phyloP scores from a whole-genome alignment of 2,888 invertebrate species.

The Diaprepes abbreviatus region DNA sequence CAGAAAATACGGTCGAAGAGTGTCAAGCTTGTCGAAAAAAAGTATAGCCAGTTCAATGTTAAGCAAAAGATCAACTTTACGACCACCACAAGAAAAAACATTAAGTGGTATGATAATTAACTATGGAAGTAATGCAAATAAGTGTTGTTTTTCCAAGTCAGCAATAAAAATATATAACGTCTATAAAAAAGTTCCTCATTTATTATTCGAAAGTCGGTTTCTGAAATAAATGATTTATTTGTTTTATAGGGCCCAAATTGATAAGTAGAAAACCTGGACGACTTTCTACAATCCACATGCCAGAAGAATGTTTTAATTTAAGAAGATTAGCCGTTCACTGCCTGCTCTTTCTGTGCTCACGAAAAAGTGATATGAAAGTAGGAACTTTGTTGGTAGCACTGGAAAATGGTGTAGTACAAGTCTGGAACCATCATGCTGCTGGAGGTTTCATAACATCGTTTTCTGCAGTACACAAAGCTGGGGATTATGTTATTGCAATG shows the following conservation, averaged over 20 bases:
- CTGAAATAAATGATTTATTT: no score
- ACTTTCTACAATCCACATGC: conserved; percentile 67
- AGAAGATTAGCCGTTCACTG: conserved; percentile 75
- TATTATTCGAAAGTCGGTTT: no score
- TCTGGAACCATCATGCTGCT: conserved; percentile 85
- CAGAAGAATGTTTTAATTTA: conserved; percentile 66
- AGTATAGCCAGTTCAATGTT: not conserved
- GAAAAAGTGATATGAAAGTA: conserved; percentile 68
- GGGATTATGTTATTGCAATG: conserved; percentile 78
- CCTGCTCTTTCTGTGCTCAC: conserved; percentile 76
- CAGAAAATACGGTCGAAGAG: not conserved
- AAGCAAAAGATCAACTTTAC: conserved; percentile 3
- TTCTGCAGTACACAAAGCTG: conserved; percentile 76
- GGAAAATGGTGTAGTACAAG: conserved; percentile 82
- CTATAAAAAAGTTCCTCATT: no score
- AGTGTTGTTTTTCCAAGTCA: no score
- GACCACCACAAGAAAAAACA: conserved; percentile 31
- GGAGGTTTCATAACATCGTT: conserved; percentile 82
- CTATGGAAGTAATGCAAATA: no score
- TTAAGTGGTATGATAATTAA: conserved; percentile 28
- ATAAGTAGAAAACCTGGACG: conserved; percentile 58
- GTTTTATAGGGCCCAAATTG: conserved; percentile 31
- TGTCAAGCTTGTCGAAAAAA: not conserved
- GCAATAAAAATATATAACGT: no score
- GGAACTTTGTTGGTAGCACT: conserved; percentile 81